phyloP scores from a whole-genome alignment of 1,140 invertebrate species.

The Carposina sasakii region DNA sequence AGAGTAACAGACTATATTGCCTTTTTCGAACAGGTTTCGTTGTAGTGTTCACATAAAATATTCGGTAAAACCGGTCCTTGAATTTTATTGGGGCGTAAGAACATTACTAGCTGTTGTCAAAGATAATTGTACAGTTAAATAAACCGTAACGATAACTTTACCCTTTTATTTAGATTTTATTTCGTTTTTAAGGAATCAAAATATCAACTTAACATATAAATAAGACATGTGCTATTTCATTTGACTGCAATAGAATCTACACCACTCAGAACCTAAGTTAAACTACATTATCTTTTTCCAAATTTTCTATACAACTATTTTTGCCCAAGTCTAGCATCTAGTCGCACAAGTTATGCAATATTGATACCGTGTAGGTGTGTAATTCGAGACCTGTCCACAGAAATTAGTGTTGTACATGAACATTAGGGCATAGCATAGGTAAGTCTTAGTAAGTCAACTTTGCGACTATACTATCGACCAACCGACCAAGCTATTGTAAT shows the following conservation, averaged over 20 bases:
- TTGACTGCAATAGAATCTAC: no score
- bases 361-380: conserved; percentile 44
- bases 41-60: conserved; percentile 36
- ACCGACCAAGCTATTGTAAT: conserved; percentile 11
- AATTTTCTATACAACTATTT: no score
- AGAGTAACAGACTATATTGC: background rate
- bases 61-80: conserved; percentile 35
- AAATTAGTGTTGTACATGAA: conserved; percentile 40
- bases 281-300: no score
- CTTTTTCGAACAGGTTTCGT: background rate
- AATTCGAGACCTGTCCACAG: conserved; percentile 51
- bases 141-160: no score
- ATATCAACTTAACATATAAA: no score
- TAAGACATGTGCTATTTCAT: no score
- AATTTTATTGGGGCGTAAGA: conserved; percentile 61
- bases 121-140: no score
- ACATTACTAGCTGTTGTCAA: conserved; percentile 47
- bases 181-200: no score
- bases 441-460: background rate
- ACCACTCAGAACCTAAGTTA: no score
- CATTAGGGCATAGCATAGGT: conserved; percentile 21
- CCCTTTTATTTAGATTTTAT: no score
- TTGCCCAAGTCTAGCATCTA: no score
- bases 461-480: conserved; percentile 7
- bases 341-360: conserved; percentile 43